These are phyloP conservation scores for Allolobophora icterica DNA, from an alignment of 2,888 invertebrate genomes.

Conservation along the genomic window DNA sequence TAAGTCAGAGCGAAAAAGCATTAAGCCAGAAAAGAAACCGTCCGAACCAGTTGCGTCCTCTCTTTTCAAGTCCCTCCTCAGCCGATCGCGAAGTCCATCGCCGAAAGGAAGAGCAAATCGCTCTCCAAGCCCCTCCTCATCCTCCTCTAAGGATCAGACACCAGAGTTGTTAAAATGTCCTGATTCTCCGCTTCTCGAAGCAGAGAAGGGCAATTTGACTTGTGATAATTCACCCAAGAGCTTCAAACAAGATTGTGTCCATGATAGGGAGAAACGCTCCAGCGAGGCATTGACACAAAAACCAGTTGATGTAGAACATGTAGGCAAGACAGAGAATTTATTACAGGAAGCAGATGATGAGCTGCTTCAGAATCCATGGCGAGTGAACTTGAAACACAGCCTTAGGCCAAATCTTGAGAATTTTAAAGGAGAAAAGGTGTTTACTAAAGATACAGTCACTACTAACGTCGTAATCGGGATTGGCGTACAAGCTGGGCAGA, in stretches of 20 bases:
- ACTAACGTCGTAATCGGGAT: constrained; percentile 46
- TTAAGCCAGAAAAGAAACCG: constrained; percentile 14
- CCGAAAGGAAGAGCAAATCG: constrained; percentile 29
- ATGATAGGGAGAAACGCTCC: background rate
- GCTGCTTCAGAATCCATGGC: constrained; percentile 23
- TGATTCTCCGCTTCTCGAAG: background rate
- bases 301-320: background rate
- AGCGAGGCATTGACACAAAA: background rate
- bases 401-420: constrained; percentile 37
- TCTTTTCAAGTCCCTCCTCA: constrained; percentile 35
- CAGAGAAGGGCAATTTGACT: background rate
- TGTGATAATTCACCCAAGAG: constrained; percentile 4
- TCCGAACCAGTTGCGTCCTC: constrained; percentile 30
- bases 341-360: background rate
- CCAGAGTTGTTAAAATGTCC: background rate
- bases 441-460: constrained; percentile 59
- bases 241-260: background rate
- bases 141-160: background rate
- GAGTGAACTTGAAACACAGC: constrained; percentile 37
- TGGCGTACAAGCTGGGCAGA: background rate
- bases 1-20: background rate
- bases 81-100: constrained; percentile 38
- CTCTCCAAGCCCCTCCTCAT: background rate
- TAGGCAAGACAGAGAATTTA: background rate
- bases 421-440: constrained; percentile 57